Evolutionary conservation across 2,888 invertebrate species (phyloP), one percentile per base, ranked within the genome.

Genomic region (Apoda limacodes): DNA sequence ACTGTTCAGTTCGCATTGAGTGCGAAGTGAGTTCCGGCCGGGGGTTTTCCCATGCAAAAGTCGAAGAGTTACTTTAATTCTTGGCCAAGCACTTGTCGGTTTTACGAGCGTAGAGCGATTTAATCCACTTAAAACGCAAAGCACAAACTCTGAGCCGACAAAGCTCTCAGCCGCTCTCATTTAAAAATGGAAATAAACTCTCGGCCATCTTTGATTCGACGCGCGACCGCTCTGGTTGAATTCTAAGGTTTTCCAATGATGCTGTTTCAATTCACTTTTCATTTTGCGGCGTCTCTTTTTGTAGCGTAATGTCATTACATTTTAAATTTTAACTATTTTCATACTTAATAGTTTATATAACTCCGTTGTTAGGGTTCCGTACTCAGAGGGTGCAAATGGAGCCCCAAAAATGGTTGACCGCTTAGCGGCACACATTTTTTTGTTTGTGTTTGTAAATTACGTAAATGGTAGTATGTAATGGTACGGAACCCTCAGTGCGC

Each of bases 91-190:
- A 78, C 76, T 78, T 80, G 78, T 78, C 76, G 76, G 76, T 76
- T 80, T 76, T 80, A 78, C 76, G 76, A 78, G 75, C 76, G 70
- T 70, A 56, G 70, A 75, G 76, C 76, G 76, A 76, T 81, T 81
- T 81, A 82, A 81, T 81, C 82, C 82, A 82, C 81, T 82, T 82
- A 81, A 80, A 82, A 81, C 78, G 69, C 78, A 69, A 68, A 76
- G 76, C 78, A 78, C 76, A 76, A 71, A 69, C 78, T 76, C 70
- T 46, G 52, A 65, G 69, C 78, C 78, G 76, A 78, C 78, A 80
- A 78, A 78, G 78, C 78, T 78, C 78, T 78, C 72, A 72, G 75
- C 67, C 75, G 75, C 68, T 72, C 76, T 78, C 75, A 78, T 80
- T 80, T 80, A 80, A 78, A 80, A 80, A 80, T 80, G 78, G 78